These are phyloP conservation scores for Gobio gobio DNA, from an alignment of 2,113 vertebrate species.

Conservation along the genomic window DNA sequence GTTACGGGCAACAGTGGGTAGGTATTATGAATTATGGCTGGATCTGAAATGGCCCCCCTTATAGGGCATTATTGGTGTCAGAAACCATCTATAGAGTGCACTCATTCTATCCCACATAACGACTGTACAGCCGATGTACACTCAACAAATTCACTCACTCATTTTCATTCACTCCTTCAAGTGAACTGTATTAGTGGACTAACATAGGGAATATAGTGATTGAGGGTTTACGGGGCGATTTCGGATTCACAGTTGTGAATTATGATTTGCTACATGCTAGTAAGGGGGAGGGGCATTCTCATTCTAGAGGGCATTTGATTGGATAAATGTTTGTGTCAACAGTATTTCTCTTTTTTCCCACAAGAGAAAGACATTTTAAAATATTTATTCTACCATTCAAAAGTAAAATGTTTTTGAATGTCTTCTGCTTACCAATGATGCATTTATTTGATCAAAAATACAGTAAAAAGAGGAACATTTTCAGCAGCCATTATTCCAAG, in stretches of 20 bases:
- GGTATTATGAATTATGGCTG: conserved; percentile 44
- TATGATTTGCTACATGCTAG: not conserved
- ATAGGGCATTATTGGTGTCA: too few relatives aligned
- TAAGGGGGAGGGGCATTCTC: not conserved
- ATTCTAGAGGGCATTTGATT: not conserved
- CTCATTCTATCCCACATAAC: too few relatives aligned
- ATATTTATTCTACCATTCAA: not conserved
- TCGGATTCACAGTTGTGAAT: not conserved
- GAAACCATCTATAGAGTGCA: too few relatives aligned
- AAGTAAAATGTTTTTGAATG: not conserved
- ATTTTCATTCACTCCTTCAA: too few relatives aligned
- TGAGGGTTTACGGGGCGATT: too few relatives aligned
- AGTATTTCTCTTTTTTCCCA: not conserved
- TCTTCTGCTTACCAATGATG: not conserved
- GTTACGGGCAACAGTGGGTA: conserved; percentile 76
- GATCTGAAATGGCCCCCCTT: too few relatives aligned
- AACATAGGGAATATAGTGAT: too few relatives aligned
- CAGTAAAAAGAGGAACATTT: not conserved
- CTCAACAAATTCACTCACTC: too few relatives aligned
- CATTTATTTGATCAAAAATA: not conserved
- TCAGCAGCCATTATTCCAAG: not conserved
- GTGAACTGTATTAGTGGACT: too few relatives aligned
- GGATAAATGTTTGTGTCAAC: not conserved
- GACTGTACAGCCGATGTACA: too few relatives aligned
- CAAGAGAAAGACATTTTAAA: not conserved